Conservation (phyloP, 2,113 vertebrate genomes). For the Pseudorectes ferrugineus region DNA sequence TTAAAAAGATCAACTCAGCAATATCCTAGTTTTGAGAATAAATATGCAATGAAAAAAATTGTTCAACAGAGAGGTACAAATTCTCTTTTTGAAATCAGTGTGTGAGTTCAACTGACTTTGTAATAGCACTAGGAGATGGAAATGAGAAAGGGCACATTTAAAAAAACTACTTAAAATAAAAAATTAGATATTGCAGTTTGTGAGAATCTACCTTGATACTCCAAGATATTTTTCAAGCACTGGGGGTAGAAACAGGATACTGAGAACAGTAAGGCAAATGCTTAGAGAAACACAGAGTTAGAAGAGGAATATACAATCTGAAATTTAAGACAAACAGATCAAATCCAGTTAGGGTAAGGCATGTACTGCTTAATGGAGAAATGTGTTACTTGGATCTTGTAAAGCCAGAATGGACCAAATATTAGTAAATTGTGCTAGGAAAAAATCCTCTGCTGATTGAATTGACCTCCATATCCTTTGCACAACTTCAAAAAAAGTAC, state of each 20-base stretch:
- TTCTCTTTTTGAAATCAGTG: neutral
- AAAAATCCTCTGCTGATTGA: neutral
- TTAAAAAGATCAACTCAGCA: neutral
- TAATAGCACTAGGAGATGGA: neutral
- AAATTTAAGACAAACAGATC: neutral
- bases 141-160: neutral
- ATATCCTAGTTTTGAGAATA: neutral
- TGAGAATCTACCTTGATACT: neutral
- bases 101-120: neutral
- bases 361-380: neutral
- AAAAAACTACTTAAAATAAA: neutral
- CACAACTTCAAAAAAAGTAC: neutral
- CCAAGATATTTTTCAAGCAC: neutral
- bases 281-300: neutral
- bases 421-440: neutral
- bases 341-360: neutral
- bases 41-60: neutral
- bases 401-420: neutral
- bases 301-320: neutral
- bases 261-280: neutral
- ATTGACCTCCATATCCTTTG: neutral
- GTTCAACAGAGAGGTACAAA: neutral
- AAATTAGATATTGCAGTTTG: neutral
- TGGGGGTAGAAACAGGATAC: neutral
- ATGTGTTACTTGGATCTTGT: neutral